Percentiles rank a stretch among this genome's conserved stretches.
Conservation (phyloP, 2,888 invertebrate genomes). For the Tipula lateralis region DNA sequence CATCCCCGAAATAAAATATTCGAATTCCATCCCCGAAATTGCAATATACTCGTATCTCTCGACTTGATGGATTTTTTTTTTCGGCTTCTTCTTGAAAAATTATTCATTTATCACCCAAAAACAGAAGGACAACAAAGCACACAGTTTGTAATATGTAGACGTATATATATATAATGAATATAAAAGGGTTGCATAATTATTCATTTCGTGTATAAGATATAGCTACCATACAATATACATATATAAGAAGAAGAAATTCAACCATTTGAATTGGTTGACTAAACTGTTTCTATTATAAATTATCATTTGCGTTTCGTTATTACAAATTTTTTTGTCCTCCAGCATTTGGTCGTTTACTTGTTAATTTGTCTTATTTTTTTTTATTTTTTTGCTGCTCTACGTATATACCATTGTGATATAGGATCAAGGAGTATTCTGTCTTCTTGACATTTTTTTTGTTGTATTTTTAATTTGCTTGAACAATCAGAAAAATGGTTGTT, state of each 20-base stretch:
- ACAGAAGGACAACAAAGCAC: neutral
- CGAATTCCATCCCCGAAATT: neutral
- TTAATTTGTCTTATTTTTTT: neutral
- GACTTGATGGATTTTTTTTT: slow-evolving; percentile 1
- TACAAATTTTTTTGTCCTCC: neutral
- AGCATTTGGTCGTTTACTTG: slow-evolving; percentile 1
- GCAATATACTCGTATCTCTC: neutral
- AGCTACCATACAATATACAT: too few relatives aligned
- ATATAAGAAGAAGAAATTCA: neutral
- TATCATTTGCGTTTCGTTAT: neutral
- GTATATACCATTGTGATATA: neutral
- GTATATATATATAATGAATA: neutral
- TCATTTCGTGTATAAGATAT: neutral
- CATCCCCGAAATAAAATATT: slow-evolving; percentile 11
- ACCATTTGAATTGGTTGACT: slow-evolving; percentile 15
- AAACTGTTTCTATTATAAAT: slow-evolving; percentile 14
- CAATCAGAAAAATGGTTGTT: neutral
- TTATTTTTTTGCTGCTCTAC: neutral
- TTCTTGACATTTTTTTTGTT: neutral
- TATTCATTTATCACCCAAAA: slow-evolving; percentile 11
- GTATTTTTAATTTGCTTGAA: neutral
- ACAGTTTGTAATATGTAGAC: neutral
- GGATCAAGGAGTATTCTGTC: slow-evolving; percentile 19
- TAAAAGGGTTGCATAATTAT: slow-evolving; percentile 11
- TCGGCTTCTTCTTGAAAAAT: neutral